These are phyloP conservation scores for Meteorus sp. DNA, from an alignment of 1,140 invertebrate genomes.

Conservation along the genomic window DNA sequence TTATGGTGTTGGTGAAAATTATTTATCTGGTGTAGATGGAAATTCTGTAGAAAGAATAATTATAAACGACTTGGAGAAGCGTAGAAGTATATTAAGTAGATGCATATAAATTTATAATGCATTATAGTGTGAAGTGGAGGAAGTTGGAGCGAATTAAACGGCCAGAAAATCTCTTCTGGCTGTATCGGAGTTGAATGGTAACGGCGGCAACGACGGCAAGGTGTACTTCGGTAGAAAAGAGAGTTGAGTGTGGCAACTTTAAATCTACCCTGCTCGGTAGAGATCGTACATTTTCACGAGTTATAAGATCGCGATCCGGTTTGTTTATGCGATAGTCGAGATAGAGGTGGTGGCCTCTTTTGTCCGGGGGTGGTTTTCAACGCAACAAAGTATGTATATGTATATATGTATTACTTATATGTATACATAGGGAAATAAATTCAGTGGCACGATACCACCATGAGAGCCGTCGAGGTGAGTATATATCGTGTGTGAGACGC, in stretches of 20 bases:
- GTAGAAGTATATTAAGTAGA: neutral
- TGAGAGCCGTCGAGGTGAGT: slow-evolving; percentile 15
- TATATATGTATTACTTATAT: too few relatives aligned
- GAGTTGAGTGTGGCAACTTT: slow-evolving; percentile 10
- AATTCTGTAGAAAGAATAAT: too few relatives aligned
- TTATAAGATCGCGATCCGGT: slow-evolving; percentile 42
- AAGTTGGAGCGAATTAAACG: slow-evolving; percentile 17
- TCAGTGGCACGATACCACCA: slow-evolving; percentile 16
- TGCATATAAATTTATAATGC: too few relatives aligned
- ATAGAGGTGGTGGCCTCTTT: slow-evolving; percentile 39
- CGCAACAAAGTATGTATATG: slow-evolving; percentile 5
- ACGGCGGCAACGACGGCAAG: neutral
- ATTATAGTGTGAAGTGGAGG: neutral
- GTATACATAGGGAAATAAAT: slow-evolving; percentile 23
- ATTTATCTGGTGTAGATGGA: too few relatives aligned
- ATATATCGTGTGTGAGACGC: slow-evolving; percentile 11
- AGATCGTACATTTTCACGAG: slow-evolving; percentile 31
- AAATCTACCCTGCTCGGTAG: slow-evolving; percentile 15
- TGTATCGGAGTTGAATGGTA: too few relatives aligned
- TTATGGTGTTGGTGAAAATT: too few relatives aligned
- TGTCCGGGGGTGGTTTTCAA: slow-evolving; percentile 41
- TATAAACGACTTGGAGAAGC: too few relatives aligned
- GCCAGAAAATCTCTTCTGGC: slow-evolving; percentile 10
- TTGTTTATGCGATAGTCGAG: slow-evolving; percentile 46
- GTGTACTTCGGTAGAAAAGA: too few relatives aligned